phyloP scores from a whole-genome alignment of 2,888 invertebrate genomes.

The Deilephila elpenor region DNA sequence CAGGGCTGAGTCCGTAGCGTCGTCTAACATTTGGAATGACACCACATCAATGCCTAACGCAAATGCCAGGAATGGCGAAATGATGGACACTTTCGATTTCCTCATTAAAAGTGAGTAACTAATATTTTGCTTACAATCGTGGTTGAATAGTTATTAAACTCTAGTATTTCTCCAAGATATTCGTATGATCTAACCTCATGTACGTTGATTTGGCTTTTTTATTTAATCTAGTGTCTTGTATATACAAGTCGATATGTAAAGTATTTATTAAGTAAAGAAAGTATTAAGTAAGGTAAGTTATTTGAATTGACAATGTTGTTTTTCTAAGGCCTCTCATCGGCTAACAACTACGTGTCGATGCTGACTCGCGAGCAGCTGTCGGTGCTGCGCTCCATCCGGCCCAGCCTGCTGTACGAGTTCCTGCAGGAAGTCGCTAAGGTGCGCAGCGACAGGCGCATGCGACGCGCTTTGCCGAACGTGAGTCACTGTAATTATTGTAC shows the following conservation, averaged over 20 bases:
- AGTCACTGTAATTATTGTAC: slow-evolving; percentile 38
- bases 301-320: background rate
- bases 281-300: no score
- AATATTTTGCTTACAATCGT: no score
- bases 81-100: slow-evolving; percentile 73
- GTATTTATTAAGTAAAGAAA: background rate
- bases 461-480: slow-evolving; percentile 71
- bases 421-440: slow-evolving; percentile 73
- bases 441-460: slow-evolving; percentile 69
- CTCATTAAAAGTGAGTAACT: slow-evolving; percentile 70
- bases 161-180: no score
- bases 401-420: slow-evolving; percentile 72
- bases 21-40: slow-evolving; percentile 58
- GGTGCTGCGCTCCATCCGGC: slow-evolving; percentile 72
- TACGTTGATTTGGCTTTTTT: no score
- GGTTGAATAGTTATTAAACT: no score
- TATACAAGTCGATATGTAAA: background rate
- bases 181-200: no score
- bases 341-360: slow-evolving; percentile 76
- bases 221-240: no score
- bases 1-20: slow-evolving; percentile 51
- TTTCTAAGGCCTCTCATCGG: slow-evolving; percentile 67
- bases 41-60: slow-evolving; percentile 44
- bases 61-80: slow-evolving; percentile 57
- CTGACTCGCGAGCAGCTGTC: slow-evolving; percentile 73